Base-by-base conservation (phyloP, 2,113 vertebrate genomes). In the Saguinus midas region DNA sequence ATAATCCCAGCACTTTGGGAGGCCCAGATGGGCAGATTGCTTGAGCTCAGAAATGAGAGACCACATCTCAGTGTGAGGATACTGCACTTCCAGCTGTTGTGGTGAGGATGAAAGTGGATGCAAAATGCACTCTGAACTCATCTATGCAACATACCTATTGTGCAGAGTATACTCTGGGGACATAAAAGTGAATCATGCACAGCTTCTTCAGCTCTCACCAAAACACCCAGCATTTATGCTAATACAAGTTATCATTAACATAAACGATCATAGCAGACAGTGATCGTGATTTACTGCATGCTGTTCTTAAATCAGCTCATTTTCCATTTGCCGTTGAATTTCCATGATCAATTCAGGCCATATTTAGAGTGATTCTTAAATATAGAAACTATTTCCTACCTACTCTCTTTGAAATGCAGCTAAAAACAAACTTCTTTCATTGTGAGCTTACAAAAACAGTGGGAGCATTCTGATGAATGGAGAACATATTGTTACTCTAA, bases 361-460 rank as follows among this genome's bases (percentile, higher is more conserved):
- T 87, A 80, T 94, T 92, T 85, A 90, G 90, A 92, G 87, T 94
- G 79, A 96, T 95, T 83, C 90, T 82, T 96, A 96, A 96, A 92
- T 94, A 90, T 70, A 91, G 87, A 92, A 96, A 94, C 87, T 75
- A 45, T 58, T 87, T 87, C 68, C 90, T 7, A 2, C 90, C 73
- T 76, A 92, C 90, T 87, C 37, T 58, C 61, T 96, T 83, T 20
- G 80, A 92, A 96, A 90, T 5, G 6, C 40, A 83, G 52, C 70
- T 96, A 68, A 68, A 95, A 96, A 92, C 90, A 96, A 92, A 83
- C 57, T 32, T 95, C 90, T 92, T 90, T 95, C 80, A 70, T 68
- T 45, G 57, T 6, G 45, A 84, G 88, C 88, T 95, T 90, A 86
- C 48, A 61, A 55, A n/a, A 92, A 57, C 79, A 90, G 83, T 75